Percentiles rank a stretch among this genome's conserved stretches.
Evolutionary conservation across 37 sponge, comb jelly and placozoan genomes (phyloP).

Genomic region (Sycon ciliatum): DNA sequence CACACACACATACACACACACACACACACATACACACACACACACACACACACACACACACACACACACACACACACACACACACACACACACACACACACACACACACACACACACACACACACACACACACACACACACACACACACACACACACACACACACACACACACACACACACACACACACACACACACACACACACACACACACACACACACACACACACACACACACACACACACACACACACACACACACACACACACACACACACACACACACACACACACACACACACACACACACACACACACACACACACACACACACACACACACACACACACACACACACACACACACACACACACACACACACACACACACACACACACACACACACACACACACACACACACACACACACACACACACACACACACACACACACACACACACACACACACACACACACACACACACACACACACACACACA

Average conservation of each 20-base stretch:
- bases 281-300: neutral
- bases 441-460: constrained; percentile 1
- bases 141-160: constrained; percentile 5
- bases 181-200: constrained; percentile 5
- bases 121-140: constrained; percentile 1
- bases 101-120: neutral
- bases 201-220: constrained; percentile 5
- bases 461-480: neutral
- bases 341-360: constrained; percentile 5
- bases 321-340: constrained; percentile 5
- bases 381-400: neutral
- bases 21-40: neutral
- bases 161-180: constrained; percentile 5
- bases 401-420: neutral
- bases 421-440: neutral
- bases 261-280: constrained; percentile 5
- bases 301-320: neutral
- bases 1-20: neutral
- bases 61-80: neutral
- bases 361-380: neutral
- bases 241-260: constrained; percentile 5
- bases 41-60: neutral
- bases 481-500: constrained; percentile 1
- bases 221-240: constrained; percentile 5
- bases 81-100: constrained; percentile 1